Evolutionary conservation across 2,113 vertebrate species (phyloP), one percentile per base, ranked within the genome.

Genomic region (Typhlomys cinereus): DNA sequence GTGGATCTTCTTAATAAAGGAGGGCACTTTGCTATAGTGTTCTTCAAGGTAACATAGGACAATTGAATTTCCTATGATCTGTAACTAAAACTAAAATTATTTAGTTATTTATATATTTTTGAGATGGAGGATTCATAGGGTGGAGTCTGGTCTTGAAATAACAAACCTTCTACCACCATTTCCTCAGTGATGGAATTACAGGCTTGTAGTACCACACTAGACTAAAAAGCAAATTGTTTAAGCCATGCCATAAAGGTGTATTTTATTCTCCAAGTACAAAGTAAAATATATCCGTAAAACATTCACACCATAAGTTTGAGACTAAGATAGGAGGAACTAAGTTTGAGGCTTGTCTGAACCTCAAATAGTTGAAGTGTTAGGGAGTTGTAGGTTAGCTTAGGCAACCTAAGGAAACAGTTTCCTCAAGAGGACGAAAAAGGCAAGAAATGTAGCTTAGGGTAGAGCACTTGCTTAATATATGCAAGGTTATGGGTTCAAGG

Each of bases 11-110:
- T 73, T 59, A 85, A n/a, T 14, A 97, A 97, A 95, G 97, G 96
- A 94, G 97, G 96, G 41, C 97, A 97, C 31, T 98, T 97, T 94
- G 79, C 94, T 15, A 27, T 98, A n/a, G 73, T 97, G 88, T 98
- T 98, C 75, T 97, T 98, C n/a, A 84, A 98, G 97, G 97, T 98
- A 97, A 96, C 18, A 34, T 66, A 8, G 41, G 34, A 66, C 25
- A 48, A 0, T 46, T 82, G 62, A 69, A 2, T 69, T 92, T 93
- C 48, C 13, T 69, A 20, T 64, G 31, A 52, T 66, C 76, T 87
- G 18, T 75, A 44, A 29, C 11, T 41, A 59, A 89, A 83, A 21
- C 5, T 6, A 62, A 57, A 83, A 57, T 89, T 25, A 46, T 52
- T 46, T 41, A 48, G 64, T 67, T 79, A 31, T 67, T 39, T 31